Evolutionary conservation across 2,888 invertebrate genomes (phyloP).

Genomic region (Standfussiana lucernea): DNA sequence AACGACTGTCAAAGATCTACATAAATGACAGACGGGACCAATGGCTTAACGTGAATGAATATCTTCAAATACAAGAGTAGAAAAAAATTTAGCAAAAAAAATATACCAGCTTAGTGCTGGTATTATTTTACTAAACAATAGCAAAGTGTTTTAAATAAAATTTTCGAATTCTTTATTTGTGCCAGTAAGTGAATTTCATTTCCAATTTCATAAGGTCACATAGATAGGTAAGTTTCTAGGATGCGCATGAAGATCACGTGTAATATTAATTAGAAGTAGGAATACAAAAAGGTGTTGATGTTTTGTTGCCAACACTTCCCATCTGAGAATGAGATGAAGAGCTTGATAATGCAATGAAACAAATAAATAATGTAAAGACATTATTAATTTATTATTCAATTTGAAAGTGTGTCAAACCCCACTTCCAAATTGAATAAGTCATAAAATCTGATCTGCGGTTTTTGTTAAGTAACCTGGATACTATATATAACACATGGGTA

Average conservation of each 20-base stretch:
- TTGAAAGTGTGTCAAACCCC: background rate
- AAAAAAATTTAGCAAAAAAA: background rate
- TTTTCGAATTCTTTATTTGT: background rate
- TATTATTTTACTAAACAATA: too few relatives aligned
- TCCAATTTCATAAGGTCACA: too few relatives aligned
- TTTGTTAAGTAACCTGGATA: background rate
- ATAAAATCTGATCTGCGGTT: background rate
- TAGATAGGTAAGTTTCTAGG: slow-evolving; percentile 33
- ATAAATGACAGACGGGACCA: too few relatives aligned
- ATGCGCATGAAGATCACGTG: background rate
- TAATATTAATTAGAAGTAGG: background rate
- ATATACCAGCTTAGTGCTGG: background rate
- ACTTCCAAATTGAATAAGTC: background rate
- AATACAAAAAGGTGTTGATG: slow-evolving; percentile 1
- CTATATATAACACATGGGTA: too few relatives aligned
- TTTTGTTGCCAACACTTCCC: slow-evolving; percentile 2
- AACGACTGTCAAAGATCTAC: too few relatives aligned
- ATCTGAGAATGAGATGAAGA: background rate
- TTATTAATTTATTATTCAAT: background rate
- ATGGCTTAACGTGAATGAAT: too few relatives aligned
- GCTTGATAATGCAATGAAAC: background rate
- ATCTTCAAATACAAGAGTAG: too few relatives aligned
- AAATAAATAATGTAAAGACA: background rate
- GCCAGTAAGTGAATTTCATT: background rate
- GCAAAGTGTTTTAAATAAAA: background rate